These are phyloP conservation scores for Teleogryllus oceanicus DNA, from an alignment of 2,888 invertebrate genomes.

Conservation along the genomic window DNA sequence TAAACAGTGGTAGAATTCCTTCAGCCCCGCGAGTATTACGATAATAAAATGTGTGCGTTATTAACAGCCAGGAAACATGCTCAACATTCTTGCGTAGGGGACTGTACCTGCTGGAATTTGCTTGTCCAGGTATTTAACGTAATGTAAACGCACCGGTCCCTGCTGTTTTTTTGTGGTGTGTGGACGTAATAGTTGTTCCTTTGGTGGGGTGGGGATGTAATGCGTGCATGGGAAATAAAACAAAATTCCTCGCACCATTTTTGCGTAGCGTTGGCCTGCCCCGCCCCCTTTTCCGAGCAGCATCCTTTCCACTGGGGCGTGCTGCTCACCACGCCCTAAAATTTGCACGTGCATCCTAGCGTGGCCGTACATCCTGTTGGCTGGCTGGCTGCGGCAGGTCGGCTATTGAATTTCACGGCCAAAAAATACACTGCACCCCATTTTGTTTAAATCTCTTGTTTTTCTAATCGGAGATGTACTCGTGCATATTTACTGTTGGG, in stretches of 20 bases:
- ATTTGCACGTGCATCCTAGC: not conserved
- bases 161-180: not conserved
- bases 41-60: conserved; percentile 18
- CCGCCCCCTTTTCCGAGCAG: not conserved
- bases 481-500: too few species aligned
- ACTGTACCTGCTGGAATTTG: conserved; percentile 18
- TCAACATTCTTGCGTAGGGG: not conserved
- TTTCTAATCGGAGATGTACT: too few species aligned
- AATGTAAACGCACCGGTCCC: not conserved
- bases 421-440: not conserved
- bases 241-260: conserved; percentile 18
- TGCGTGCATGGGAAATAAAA: conserved; percentile 9
- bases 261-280: not conserved
- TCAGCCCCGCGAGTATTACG: not conserved
- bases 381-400: not conserved
- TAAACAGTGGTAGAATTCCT: conserved; percentile 1
- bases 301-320: not conserved
- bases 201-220: not conserved
- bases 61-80: not conserved
- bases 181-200: conserved; percentile 18
- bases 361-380: not conserved
- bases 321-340: not conserved
- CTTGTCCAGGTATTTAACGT: conserved; percentile 18
- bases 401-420: not conserved
- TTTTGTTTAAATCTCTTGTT: too few species aligned